Conservation (phyloP, 2,113 vertebrate genomes). For the Apaloderma vittatum region DNA sequence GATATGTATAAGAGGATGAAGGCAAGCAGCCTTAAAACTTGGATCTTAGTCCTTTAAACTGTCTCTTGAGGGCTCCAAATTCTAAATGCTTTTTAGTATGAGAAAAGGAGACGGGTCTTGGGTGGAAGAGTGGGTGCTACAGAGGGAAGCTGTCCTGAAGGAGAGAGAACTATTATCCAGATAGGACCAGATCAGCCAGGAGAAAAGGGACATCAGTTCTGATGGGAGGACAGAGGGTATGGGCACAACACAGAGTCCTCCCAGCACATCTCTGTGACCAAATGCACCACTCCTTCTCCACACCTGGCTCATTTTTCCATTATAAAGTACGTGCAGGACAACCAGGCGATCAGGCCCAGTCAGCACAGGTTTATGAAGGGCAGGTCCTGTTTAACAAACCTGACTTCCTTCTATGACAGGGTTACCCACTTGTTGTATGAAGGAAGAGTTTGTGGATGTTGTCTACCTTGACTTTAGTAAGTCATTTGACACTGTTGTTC, state of each 20-base stretch:
- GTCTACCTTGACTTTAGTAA: no score
- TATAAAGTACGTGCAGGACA: no score
- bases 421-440: no score
- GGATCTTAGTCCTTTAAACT: background rate
- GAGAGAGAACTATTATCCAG: background rate
- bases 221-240: no score
- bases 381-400: no score
- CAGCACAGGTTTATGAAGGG: no score
- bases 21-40: background rate
- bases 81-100: background rate
- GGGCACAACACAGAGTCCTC: background rate
- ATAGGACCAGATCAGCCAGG: background rate
- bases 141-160: background rate
- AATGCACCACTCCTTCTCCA: background rate
- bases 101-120: background rate
- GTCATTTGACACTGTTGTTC: no score
- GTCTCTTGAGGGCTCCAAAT: background rate
- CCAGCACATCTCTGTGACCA: background rate
- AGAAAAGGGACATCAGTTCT: background rate
- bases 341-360: no score
- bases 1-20: background rate
- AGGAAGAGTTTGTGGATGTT: no score
- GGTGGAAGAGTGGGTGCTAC: background rate
- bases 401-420: no score
- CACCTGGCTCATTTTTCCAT: background rate